Evolutionary conservation across 2,888 invertebrate species (phyloP), one percentile per base, ranked within the genome.

Genomic region (Phortica okadai): DNA sequence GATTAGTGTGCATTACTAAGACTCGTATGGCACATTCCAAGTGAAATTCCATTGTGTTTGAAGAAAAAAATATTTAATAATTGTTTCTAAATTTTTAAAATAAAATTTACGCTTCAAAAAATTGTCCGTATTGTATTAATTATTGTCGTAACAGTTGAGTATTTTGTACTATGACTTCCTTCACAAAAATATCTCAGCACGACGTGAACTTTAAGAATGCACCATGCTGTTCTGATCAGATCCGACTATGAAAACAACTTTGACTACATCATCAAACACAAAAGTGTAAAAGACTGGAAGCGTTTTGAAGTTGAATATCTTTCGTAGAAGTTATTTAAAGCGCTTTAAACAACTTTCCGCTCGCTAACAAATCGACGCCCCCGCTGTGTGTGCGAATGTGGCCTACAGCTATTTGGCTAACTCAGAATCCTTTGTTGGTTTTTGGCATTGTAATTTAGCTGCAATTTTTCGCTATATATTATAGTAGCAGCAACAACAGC

Each of bases 221-320:
- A 5, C 33, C 33, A 33, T 33, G 33, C 33, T 33, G 33, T 33
- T 4, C 33, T 33, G 33, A 33, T 33, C 33, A 33, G 33, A 33
- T 33, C 33, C 33, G 33, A 33, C 3, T 0, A 33, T 33, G 33
- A 33, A 33, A 33, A 33, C 33, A 33, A 4, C 33, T 33, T 33
- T 33, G 33, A 33, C 33, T 33, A 58, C 58, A 58, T 21, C 16
- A 6, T 21, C 21, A 21, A 21, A 21, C 10, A 33, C 33, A 64
- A 64, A 33, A 8, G 64, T 41, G n/a, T 33, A 79, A 79, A 86
- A 89, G 75, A 90, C 89, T 88, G 90, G 87, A 90, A 89, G 89
- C 88, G 90, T 89, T 89, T 84, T 79, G 74, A 80, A 81, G 33
- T 83, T 85, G 85, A 84, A 89, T 90, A 89, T 89, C 89, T 89